Percentiles rank a stretch among this genome's conserved stretches.
Evolutionary conservation across 2,113 vertebrate species (phyloP).

Genomic region (Chamaea fasciata): DNA sequence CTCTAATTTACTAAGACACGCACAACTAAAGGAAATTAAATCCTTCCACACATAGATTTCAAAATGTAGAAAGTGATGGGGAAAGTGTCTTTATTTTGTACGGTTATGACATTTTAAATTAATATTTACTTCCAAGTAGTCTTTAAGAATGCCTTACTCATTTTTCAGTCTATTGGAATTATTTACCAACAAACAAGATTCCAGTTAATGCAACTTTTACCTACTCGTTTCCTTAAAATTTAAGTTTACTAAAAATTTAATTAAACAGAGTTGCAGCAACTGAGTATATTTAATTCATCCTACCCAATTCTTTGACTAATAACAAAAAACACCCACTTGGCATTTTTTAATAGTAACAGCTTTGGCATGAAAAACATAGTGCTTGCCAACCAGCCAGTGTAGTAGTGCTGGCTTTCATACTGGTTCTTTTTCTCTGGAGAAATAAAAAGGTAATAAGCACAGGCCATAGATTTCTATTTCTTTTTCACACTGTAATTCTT

Average conservation of each 20-base stretch:
- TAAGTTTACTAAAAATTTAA: not conserved
- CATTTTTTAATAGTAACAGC: not conserved
- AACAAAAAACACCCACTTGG: not conserved
- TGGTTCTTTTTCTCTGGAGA: not conserved
- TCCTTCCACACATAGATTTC: not conserved
- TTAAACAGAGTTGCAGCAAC: not conserved
- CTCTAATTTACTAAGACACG: not conserved
- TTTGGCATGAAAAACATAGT: not conserved
- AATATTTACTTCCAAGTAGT: not conserved
- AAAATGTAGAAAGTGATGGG: not conserved
- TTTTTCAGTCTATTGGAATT: not conserved
- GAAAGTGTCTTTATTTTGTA: not conserved
- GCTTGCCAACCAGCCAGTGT: not conserved
- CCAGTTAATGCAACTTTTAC: not conserved
- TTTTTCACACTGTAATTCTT: not conserved
- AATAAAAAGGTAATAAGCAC: not conserved
- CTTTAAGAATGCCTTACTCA: not conserved
- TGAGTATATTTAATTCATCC: not conserved
- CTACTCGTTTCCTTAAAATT: not conserved
- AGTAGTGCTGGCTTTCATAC: not conserved
- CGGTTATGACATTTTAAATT: not conserved
- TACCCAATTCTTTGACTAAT: not conserved
- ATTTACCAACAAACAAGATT: not conserved
- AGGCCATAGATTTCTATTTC: not conserved
- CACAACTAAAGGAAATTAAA: not conserved